These are phyloP conservation scores for Seladonia tumulorum DNA, from an alignment of 2,888 invertebrate genomes.

Conservation along the genomic window DNA sequence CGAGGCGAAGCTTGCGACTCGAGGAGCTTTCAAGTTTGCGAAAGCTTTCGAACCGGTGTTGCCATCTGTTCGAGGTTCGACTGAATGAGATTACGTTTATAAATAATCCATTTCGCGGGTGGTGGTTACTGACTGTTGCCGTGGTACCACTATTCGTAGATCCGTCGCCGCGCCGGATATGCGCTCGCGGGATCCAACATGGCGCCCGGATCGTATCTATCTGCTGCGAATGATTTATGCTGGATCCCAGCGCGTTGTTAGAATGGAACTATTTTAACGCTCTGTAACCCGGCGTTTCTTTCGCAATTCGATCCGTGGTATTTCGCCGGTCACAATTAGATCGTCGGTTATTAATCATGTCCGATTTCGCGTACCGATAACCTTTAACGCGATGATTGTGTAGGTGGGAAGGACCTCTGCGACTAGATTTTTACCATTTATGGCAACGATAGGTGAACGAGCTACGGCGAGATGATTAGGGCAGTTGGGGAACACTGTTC, in stretches of 20 bases:
- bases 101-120: slow-evolving; percentile 55
- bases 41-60: slow-evolving; percentile 62
- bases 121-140: slow-evolving; percentile 28
- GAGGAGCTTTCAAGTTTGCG: slow-evolving; percentile 50
- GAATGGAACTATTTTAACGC: background rate
- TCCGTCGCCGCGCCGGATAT: slow-evolving; percentile 18
- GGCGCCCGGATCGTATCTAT: background rate
- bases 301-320: background rate
- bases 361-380: background rate
- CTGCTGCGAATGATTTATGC: background rate
- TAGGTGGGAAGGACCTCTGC: too few relatives aligned
- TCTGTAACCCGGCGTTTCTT: background rate
- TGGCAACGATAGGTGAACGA: too few relatives aligned
- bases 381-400: background rate
- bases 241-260: background rate
- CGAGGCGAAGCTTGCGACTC: slow-evolving; percentile 48
- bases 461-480: too few relatives aligned
- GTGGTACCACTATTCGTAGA: slow-evolving; percentile 16
- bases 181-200: slow-evolving; percentile 7
- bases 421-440: too few relatives aligned
- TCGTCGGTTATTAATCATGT: background rate
- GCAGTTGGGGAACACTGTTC: too few relatives aligned
- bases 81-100: slow-evolving; percentile 49
- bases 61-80: slow-evolving; percentile 64
- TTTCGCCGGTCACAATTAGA: background rate